Conservation (phyloP, 2,113 vertebrate species). For the Pteruthius melanotis region DNA sequence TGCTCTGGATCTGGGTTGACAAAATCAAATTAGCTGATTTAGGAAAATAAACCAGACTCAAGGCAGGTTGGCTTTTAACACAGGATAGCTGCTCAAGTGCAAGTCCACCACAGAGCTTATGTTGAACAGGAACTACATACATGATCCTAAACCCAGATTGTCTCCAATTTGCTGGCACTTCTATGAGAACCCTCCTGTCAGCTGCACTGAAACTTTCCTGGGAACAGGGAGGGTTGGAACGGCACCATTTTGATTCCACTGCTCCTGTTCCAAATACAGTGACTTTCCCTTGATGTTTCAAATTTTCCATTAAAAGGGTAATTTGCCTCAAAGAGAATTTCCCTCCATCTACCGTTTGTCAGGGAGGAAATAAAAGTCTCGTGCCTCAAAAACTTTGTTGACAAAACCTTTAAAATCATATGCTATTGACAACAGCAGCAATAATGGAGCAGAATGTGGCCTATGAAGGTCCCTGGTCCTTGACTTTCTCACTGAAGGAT, state of each 20-base stretch:
- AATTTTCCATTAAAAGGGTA: not conserved
- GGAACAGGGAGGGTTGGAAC: not conserved
- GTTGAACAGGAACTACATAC: not conserved
- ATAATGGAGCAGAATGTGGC: not conserved
- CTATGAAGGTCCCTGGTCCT: not conserved
- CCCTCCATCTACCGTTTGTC: not conserved
- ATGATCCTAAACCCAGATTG: not conserved
- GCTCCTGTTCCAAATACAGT: not conserved
- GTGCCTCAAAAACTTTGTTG: not conserved
- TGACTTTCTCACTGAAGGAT: not conserved
- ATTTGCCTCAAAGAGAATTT: not conserved
- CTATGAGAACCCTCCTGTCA: not conserved
- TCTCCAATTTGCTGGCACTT: not conserved
- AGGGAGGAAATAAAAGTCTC: not conserved
- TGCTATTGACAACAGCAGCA: not conserved
- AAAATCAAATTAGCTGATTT: conserved; percentile 4
- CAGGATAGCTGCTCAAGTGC: not conserved
- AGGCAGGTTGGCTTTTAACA: not conserved
- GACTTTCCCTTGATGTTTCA: not conserved
- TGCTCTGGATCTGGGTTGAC: not conserved
- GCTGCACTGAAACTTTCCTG: not conserved
- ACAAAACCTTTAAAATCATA: not conserved
- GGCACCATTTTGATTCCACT: not conserved
- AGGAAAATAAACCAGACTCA: not conserved
- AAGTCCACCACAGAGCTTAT: not conserved